Evolutionary conservation across 2,888 invertebrate species (phyloP).

Genomic region (Platerodrilus igneus): DNA sequence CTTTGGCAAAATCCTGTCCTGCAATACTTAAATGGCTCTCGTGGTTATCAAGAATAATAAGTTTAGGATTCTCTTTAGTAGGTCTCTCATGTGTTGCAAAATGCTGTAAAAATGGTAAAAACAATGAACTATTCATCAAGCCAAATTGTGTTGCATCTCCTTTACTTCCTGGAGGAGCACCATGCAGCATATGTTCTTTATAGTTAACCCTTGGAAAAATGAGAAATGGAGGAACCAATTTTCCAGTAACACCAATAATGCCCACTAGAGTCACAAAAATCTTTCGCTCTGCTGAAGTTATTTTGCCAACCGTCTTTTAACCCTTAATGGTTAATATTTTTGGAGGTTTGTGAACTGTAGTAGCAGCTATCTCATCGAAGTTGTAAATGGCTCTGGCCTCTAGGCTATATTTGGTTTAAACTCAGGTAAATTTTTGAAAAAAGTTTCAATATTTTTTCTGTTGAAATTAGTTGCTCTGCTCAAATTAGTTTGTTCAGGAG

Average conservation of each 20-base stretch:
- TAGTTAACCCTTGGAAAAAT: constrained; percentile 2
- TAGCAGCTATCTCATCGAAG: too few relatives aligned
- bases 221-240: constrained; percentile 4
- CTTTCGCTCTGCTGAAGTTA: too few relatives aligned
- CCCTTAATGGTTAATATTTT: too few relatives aligned
- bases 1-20: constrained; percentile 1
- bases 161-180: neutral
- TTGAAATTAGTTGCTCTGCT: too few relatives aligned
- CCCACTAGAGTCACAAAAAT: neutral
- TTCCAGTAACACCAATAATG: constrained; percentile 1
- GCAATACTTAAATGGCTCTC: constrained; percentile 1
- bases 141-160: neutral
- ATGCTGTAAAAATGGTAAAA: constrained; percentile 29
- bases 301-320: too few relatives aligned
- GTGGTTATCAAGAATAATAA: constrained; percentile 1
- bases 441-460: too few relatives aligned
- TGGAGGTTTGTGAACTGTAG: too few relatives aligned
- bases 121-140: constrained; percentile 15
- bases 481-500: too few relatives aligned
- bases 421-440: too few relatives aligned
- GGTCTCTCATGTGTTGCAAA: constrained; percentile 33
- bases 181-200: constrained; percentile 5
- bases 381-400: too few relatives aligned
- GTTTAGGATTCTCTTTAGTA: constrained; percentile 15
- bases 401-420: too few relatives aligned